phyloP scores from a whole-genome alignment of 2,113 vertebrate genomes.

The Genyomyrus donnyi region DNA sequence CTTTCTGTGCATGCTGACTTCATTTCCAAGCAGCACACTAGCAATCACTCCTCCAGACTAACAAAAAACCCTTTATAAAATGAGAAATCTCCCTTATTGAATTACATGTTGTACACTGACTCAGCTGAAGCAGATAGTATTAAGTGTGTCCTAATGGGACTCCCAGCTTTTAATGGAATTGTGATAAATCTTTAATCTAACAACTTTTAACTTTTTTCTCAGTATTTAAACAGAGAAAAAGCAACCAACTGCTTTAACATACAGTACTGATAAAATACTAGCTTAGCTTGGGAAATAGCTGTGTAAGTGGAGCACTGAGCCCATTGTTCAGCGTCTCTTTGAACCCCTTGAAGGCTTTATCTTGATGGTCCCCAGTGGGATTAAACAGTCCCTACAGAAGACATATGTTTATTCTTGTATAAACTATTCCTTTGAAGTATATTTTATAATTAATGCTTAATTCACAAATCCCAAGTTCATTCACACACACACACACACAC shows the following conservation, averaged over 20 bases:
- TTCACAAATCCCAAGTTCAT: neutral
- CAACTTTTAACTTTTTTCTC: slow-evolving; percentile 1
- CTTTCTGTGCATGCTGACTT: neutral
- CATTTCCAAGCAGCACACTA: neutral
- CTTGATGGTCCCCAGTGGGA: neutral
- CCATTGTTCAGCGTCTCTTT: neutral
- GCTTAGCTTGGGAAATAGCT: slow-evolving; percentile 12
- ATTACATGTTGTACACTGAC: neutral
- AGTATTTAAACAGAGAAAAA: slow-evolving; percentile 4
- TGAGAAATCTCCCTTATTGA: slow-evolving; percentile 4
- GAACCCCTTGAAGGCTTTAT: neutral
- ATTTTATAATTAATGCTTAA: neutral
- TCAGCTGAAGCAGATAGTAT: neutral
- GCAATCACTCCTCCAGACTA: neutral
- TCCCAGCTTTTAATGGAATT: slow-evolving; percentile 3
- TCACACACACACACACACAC: neutral
- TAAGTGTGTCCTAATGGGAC: neutral
- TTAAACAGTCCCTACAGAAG: neutral
- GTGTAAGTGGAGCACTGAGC: neutral
- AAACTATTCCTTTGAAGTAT: neutral
- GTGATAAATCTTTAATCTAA: slow-evolving; percentile 9
- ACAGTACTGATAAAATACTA: neutral
- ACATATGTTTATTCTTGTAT: neutral
- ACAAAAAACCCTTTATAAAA: neutral
- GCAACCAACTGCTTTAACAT: neutral